Evolutionary conservation across 2,888 invertebrate species (phyloP), one percentile per base, ranked within the genome.

Genomic region (Synergus japonicus): DNA sequence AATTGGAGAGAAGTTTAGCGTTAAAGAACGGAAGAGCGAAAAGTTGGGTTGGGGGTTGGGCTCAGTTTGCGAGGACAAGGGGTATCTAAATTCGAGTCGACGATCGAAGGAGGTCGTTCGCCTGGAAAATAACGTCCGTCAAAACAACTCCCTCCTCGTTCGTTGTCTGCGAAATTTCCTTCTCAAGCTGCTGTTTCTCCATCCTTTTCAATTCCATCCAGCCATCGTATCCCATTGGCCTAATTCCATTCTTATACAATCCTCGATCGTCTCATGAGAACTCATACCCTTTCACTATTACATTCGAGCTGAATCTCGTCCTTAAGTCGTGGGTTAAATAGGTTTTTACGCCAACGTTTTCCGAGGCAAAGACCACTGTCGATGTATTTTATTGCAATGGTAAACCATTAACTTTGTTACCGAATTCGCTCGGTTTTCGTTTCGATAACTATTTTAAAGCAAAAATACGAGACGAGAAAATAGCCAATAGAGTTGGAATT

Each of bases 81-180:
- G 81, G 81, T 79, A 83, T 83, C 80, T 79, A 79, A 85, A 85
- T 79, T 77, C 79, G 80, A 86, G 81, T 83, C 79, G 79, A 81
- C 85, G 82, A 85, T 80, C 81, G 85, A 86, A 83, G 83, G 86
- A 86, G 86, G 66, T 87, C 90, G 89, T 86, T 85, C 89, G 88
- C 82, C 90, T 88, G 90, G 90, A 91, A 91, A 91, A 91, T 91
- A 91, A 90, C 88, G 89, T 90, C 83, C 86, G 86, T 86, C 87
- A 87, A 91, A 90, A 89, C 88, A 90, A 88, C 87, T 85, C 83
- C 79, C 82, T 77, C 78, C 81, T 82, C 83, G 79, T 78, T 78
- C 81, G 66, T 64, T 78, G 22, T 22, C 5, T 67, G n/a, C 5
- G 43, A 43, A 67, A 18, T 44, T 77, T 79, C 80, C 79, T 82